phyloP scores from a whole-genome alignment of 2,888 invertebrate species.

The Micoletzkya japonica region DNA sequence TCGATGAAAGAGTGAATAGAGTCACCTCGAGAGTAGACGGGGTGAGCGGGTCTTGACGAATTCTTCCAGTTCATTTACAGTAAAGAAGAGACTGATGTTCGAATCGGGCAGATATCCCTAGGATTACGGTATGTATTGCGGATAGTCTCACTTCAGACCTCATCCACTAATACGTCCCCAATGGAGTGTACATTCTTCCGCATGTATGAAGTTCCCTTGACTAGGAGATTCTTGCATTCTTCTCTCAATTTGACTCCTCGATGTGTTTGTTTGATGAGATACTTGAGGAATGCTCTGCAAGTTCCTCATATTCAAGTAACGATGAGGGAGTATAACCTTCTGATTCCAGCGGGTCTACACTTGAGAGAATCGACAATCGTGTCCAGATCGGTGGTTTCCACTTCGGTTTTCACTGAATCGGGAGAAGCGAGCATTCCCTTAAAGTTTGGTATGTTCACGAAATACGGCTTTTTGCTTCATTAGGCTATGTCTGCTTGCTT shows the following conservation, averaged over 20 bases:
- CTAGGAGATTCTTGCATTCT: conserved; percentile 30
- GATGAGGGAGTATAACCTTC: conserved; percentile 30
- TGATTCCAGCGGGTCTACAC: conserved; percentile 40
- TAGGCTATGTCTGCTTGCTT: not conserved
- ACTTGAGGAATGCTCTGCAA: conserved; percentile 62
- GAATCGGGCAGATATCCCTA: conserved; percentile 65
- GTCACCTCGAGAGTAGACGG: conserved; percentile 39
- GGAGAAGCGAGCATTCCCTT: conserved; percentile 19
- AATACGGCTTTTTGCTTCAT: not conserved
- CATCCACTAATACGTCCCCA: not conserved
- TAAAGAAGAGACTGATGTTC: conserved; percentile 65
- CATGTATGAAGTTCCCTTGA: conserved; percentile 1
- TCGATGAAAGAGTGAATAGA: not conserved
- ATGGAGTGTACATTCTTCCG: not conserved
- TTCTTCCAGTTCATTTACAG: conserved; percentile 64
- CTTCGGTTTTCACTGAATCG: not conserved
- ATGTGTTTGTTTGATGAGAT: conserved; percentile 64
- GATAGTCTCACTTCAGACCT: not conserved
- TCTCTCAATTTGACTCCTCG: conserved; percentile 64
- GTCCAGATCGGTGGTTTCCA: conserved; percentile 24
- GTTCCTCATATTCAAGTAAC: not conserved
- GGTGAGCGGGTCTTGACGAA: conserved; percentile 38
- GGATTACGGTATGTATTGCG: conserved; percentile 1
- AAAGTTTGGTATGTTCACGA: not conserved
- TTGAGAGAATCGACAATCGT: conserved; percentile 44